Percentiles rank a stretch among this genome's conserved stretches.
These are phyloP conservation scores for Notoglanidium macrostoma DNA, from an alignment of 2,797 vertebrate genomes.

Conservation along the genomic window DNA sequence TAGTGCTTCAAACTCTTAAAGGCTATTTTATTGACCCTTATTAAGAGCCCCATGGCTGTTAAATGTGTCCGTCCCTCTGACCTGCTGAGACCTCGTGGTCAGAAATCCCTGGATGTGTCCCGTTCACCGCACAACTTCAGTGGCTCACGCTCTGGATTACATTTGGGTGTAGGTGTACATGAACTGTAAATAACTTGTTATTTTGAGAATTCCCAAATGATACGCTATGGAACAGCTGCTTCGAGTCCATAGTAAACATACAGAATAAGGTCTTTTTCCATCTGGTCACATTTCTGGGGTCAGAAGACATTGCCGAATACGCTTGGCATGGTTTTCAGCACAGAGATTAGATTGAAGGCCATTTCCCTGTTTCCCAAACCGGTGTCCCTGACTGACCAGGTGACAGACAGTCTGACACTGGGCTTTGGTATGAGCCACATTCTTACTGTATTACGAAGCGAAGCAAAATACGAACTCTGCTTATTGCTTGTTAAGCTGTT, in stretches of 20 bases:
- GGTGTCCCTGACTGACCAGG: not conserved
- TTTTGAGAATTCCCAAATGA: not conserved
- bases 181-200: not conserved
- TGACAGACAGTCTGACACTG: not conserved
- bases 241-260: not conserved
- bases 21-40: not conserved
- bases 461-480: not conserved
- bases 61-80: not conserved
- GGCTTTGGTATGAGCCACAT: not conserved
- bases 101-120: not conserved
- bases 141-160: not conserved
- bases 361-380: not conserved
- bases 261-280: not conserved
- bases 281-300: not conserved
- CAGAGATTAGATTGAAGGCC: not conserved
- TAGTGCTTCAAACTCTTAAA: too few relatives aligned
- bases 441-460: not conserved
- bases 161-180: not conserved
- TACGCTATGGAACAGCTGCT: not conserved
- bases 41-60: not conserved
- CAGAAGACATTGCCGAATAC: not conserved
- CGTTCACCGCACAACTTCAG: not conserved
- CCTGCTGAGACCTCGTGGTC: not conserved
- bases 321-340: not conserved
- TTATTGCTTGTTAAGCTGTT: slow-evolving; percentile 13